Evolutionary conservation across 2,797 vertebrate genomes (phyloP).

Genomic region (Borostomias antarcticus): DNA sequence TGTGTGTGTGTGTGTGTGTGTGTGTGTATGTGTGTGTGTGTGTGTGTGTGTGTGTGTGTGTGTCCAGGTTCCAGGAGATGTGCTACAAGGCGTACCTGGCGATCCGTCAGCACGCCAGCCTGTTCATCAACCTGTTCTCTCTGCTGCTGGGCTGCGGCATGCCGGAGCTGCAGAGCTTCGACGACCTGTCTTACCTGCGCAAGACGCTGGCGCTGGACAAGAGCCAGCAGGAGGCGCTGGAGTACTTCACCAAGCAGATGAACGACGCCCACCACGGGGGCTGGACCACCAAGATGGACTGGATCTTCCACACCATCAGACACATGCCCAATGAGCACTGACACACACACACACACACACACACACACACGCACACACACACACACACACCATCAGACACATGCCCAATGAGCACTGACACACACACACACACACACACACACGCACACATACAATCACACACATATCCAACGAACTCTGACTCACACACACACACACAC

Average conservation of each 20-base stretch:
- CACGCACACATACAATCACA: neutral
- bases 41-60: neutral
- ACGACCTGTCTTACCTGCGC: conserved; percentile 79
- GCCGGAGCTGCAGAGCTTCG: conserved; percentile 80
- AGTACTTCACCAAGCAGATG: conserved; percentile 84
- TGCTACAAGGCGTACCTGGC: conserved; percentile 81
- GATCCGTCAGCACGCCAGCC: conserved; percentile 77
- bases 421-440: conserved; percentile 1
- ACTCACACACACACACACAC: conserved; percentile 6
- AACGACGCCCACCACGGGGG: conserved; percentile 81
- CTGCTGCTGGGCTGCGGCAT: conserved; percentile 79
- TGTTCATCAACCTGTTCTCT: conserved; percentile 83
- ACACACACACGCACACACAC: neutral
- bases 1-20: conserved; percentile 2
- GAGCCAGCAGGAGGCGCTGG: conserved; percentile 79
- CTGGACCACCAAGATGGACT: conserved; percentile 85
- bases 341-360: conserved; percentile 17
- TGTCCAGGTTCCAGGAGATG: conserved; percentile 80
- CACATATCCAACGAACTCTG: no score
- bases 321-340: conserved; percentile 73
- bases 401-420: conserved; percentile 2
- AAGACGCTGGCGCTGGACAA: conserved; percentile 81
- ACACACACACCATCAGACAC: conserved; percentile 41
- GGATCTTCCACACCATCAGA: conserved; percentile 83
- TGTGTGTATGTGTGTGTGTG: no score